Evolutionary conservation across 2,797 vertebrate genomes (phyloP).

Genomic region (Harpagifer antarcticus): DNA sequence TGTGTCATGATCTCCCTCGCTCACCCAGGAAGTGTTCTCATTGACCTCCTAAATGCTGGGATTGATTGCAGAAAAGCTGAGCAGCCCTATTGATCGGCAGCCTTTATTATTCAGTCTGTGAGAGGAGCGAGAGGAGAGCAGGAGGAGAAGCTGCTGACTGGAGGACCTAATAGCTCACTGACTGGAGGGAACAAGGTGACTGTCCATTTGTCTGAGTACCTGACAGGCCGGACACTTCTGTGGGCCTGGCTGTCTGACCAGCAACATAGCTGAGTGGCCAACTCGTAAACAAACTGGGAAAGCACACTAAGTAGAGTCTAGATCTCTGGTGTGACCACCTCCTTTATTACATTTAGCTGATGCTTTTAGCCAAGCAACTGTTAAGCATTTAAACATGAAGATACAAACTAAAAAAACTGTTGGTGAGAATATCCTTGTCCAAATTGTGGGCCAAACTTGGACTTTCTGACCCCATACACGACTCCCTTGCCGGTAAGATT

Average conservation of each 20-base stretch:
- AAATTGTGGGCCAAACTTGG: too few species aligned
- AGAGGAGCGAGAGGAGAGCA: conserved; percentile 18
- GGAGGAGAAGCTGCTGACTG: conserved; percentile 38
- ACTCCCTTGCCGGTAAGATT: background rate
- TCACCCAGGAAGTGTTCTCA: conserved; percentile 80
- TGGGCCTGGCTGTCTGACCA: conserved; percentile 3
- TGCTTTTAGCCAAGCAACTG: too few species aligned
- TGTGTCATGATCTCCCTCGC: conserved; percentile 67
- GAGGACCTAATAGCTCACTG: conserved; percentile 45
- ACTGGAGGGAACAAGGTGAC: conserved; percentile 39
- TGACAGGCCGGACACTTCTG: conserved; percentile 6
- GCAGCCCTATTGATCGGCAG: conserved; percentile 80
- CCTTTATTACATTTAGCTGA: too few species aligned
- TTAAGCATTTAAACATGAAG: too few species aligned
- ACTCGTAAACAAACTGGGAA: background rate
- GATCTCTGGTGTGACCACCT: background rate
- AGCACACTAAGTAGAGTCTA: background rate
- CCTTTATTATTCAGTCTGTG: conserved; percentile 68
- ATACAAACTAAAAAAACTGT: too few species aligned
- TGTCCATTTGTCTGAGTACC: conserved; percentile 30
- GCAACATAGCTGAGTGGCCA: background rate
- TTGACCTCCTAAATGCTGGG: conserved; percentile 82
- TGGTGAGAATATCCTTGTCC: too few species aligned
- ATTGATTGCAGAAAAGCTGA: conserved; percentile 82
- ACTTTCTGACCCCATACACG: too few species aligned